Evolutionary conservation across 1,140 invertebrate genomes (phyloP).

Genomic region (Penaeus chinensis): DNA sequence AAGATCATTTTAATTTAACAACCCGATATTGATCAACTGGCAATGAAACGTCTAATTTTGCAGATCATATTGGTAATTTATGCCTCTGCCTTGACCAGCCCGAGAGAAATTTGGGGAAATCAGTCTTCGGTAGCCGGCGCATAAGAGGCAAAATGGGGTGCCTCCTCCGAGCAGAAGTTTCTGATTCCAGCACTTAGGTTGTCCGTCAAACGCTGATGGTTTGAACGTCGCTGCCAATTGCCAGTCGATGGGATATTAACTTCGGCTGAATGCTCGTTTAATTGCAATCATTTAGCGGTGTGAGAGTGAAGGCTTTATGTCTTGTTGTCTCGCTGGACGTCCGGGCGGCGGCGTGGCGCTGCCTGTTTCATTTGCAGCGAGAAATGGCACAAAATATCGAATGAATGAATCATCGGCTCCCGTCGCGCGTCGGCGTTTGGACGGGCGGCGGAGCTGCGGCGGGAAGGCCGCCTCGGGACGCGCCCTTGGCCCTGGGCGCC

Average conservation of each 20-base stretch:
- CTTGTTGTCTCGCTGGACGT: neutral
- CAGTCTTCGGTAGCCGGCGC: neutral
- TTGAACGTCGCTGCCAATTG: slow-evolving; percentile 53
- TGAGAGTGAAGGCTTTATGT: slow-evolving; percentile 51
- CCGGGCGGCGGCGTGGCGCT: no score
- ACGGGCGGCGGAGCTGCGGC: no score
- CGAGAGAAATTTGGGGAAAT: neutral
- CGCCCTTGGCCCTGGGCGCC: no score
- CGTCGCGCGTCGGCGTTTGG: no score
- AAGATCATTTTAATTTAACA: slow-evolving; percentile 4
- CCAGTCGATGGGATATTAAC: slow-evolving; percentile 58
- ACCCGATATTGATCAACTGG: slow-evolving; percentile 39
- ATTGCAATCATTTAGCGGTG: slow-evolving; percentile 58
- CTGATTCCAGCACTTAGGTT: slow-evolving; percentile 28
- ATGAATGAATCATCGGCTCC: no score
- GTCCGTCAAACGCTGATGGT: slow-evolving; percentile 47
- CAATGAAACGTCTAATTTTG: slow-evolving; percentile 57
- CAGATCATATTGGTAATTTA: slow-evolving; percentile 57
- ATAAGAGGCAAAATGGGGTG: slow-evolving; percentile 16
- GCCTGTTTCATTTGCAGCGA: no score
- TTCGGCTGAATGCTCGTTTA: slow-evolving; percentile 50
- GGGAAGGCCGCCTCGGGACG: no score
- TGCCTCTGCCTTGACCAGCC: slow-evolving; percentile 47
- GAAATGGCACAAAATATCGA: no score
- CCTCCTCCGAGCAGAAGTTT: neutral